These are phyloP conservation scores for Caenorhabditis sp. DNA, from an alignment of 2,888 invertebrate species.

Conservation along the genomic window DNA sequence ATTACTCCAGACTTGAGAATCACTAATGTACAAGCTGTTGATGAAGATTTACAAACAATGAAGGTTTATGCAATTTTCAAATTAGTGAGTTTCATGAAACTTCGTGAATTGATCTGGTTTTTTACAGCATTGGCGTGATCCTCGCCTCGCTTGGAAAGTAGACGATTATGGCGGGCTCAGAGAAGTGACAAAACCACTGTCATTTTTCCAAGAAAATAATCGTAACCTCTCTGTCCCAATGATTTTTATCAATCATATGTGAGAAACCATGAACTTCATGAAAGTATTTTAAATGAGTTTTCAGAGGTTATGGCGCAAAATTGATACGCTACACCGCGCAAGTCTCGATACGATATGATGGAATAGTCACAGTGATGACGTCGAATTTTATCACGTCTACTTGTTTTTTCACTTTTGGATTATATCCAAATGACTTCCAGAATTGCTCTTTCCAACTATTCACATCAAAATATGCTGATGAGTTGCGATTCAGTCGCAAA, in stretches of 20 bases:
- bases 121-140: not conserved
- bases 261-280: not conserved
- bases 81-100: not conserved
- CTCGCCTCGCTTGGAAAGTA: not conserved
- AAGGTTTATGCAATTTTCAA: not conserved
- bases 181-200: not conserved
- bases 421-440: conserved; percentile 30
- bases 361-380: not conserved
- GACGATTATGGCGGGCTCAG: not conserved
- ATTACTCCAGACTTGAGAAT: not conserved
- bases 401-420: conserved; percentile 25
- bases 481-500: not conserved
- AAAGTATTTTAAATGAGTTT: not conserved
- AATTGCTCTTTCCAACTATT: conserved; percentile 24
- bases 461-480: conserved; percentile 1
- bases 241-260: not conserved
- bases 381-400: not conserved
- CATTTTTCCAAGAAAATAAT: not conserved
- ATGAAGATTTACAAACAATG: not conserved
- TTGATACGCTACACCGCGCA: not conserved
- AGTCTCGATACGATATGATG: not conserved
- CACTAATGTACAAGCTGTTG: not conserved
- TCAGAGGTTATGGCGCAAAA: not conserved
- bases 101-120: not conserved
- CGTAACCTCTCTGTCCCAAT: not conserved